Base-by-base conservation (phyloP, 2,888 invertebrate species). In the Beris morrisii region DNA sequence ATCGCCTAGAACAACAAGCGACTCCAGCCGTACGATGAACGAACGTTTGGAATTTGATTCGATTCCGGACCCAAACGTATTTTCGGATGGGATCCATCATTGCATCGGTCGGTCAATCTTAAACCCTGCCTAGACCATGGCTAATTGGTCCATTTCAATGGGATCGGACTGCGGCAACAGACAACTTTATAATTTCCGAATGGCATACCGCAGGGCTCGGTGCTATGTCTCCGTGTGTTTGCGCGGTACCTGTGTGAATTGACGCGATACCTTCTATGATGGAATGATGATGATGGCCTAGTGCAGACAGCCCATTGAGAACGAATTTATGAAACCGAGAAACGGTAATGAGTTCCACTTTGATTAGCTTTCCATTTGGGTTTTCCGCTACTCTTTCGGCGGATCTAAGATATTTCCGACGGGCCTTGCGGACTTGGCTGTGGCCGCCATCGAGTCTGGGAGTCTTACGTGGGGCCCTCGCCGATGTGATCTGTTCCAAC, bases 61-160 rank as follows among this genome's bases (percentile, higher is more conserved):
- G 61, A 61, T 61, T 61, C 50, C 52, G 50, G 61, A 61, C 38
- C 61, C 43, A 50, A 22, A 22, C 22, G 22, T 22, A 22, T 59
- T 48, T 59, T 59, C 50, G 46, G 59, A 59, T 61, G 50, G 61
- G 50, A 61, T 61, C 50, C 50, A 61, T 61, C 50, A 50, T 22
- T 22, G 22, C 1, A 22, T 61, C 52, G 15, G 38, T 52, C 50
- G 43, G 50, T 61, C 52, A 52, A 7, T 38, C 38, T 5, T 5
- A 38, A 61, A 50, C n/a, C 32, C 50, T n/a, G 50, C 13, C 31
- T 15, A 61, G 50, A 61, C 38, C 61, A 50, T 32, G 52, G 15
- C 52, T 50, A 61, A 61, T 61, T 61, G 38, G 38, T 50, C 52
- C 61, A 22, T 38, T 61, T 52, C 50, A 61, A 61, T 61, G 22